These are phyloP conservation scores for Lochmaea capreae DNA, from an alignment of 2,888 invertebrate genomes.

Conservation along the genomic window DNA sequence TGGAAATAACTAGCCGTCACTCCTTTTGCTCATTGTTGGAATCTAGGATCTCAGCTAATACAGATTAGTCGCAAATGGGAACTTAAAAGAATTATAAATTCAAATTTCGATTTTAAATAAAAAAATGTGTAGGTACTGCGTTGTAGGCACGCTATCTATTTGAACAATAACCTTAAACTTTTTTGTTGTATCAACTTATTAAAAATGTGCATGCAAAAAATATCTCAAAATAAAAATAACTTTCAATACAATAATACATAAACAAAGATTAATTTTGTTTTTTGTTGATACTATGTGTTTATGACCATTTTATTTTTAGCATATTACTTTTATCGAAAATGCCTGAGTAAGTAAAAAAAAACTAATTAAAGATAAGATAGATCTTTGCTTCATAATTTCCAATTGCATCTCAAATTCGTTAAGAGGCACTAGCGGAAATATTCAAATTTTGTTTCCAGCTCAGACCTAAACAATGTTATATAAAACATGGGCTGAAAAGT, in stretches of 20 bases:
- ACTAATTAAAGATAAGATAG: neutral
- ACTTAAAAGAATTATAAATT: neutral
- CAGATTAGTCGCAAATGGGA: too few species aligned
- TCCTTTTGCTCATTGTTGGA: too few species aligned
- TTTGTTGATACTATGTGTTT: constrained; percentile 1
- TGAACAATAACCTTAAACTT: too few species aligned
- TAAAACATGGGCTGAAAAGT: too few species aligned
- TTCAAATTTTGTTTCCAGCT: too few species aligned
- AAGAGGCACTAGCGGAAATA: too few species aligned
- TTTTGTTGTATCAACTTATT: neutral
- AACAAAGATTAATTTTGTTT: neutral
- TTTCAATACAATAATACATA: neutral
- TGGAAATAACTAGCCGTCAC: too few species aligned
- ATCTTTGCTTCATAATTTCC: neutral
- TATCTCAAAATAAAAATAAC: neutral
- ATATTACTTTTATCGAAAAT: neutral
- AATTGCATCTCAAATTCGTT: neutral
- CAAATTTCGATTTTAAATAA: neutral
- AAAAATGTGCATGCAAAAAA: neutral
- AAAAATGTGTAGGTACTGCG: neutral
- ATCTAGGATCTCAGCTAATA: too few species aligned
- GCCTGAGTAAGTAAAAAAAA: too few species aligned
- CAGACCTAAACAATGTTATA: too few species aligned
- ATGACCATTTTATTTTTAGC: neutral
- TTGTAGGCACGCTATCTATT: too few species aligned